A percentile compares a stretch with the other conserved stretches of the same genome.
Evolutionary conservation across 2,113 vertebrate genomes (phyloP).

Genomic region (Spea multiplicata): DNA sequence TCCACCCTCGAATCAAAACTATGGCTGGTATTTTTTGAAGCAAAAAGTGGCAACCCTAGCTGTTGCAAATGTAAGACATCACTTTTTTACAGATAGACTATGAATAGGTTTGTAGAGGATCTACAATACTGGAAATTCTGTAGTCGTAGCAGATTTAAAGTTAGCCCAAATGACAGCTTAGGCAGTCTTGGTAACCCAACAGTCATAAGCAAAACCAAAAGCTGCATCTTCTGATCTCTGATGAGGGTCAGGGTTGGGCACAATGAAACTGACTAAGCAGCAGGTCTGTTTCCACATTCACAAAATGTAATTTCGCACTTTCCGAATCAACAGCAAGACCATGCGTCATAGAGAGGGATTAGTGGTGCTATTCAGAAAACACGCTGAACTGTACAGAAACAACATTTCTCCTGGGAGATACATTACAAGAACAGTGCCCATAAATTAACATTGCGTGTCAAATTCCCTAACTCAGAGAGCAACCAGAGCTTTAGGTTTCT

Average conservation of each 20-base stretch:
- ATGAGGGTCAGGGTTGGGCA: background rate
- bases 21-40: too few species aligned
- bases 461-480: conserved; percentile 28
- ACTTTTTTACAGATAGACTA: too few species aligned
- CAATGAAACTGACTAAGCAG: conserved; percentile 20
- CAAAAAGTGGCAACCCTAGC: too few species aligned
- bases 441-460: conserved; percentile 47
- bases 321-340: conserved; percentile 25
- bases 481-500: conserved; percentile 23
- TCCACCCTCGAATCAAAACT: too few species aligned
- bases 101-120: too few species aligned
- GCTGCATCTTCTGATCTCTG: background rate
- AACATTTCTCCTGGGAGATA: conserved; percentile 31
- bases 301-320: conserved; percentile 9
- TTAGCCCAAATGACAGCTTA: too few species aligned
- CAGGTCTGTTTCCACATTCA: background rate
- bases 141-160: too few species aligned
- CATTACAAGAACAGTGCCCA: conserved; percentile 36
- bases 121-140: too few species aligned
- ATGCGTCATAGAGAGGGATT: conserved; percentile 34
- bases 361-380: conserved; percentile 36
- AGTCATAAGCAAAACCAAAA: too few species aligned
- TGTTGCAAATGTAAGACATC: too few species aligned
- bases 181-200: too few species aligned
- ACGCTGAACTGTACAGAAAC: conserved; percentile 38